Base-by-base conservation (phyloP, 2,888 invertebrate species). In the Operophtera brumata region DNA sequence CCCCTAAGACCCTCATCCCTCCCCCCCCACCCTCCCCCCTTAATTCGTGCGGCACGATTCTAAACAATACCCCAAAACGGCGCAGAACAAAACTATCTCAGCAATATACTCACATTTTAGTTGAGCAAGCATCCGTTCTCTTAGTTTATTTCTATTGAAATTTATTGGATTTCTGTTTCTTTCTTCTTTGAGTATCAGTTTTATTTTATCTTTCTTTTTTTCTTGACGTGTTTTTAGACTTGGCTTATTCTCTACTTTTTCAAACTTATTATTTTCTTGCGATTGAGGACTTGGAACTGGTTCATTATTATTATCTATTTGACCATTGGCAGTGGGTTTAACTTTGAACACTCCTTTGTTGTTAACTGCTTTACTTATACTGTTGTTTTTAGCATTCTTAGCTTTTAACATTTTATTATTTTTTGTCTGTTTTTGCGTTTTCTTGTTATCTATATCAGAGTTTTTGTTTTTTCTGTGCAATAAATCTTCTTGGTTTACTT, bases 81-180 rank as follows among this genome's bases (percentile, higher is more conserved):
- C 20, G 2, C 20, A 20, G 4, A 20, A 20, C 20, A 20, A 20
- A 20, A 20, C 20, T 20, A 20, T 20, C 20, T 20, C 20, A 20
- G 4, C 20, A 20, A 20, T 4, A 20, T 35, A 48, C 74, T 93
- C 93, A 69, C 94, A 92, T 86, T 93, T 93, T 39, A 97, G 82
- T 72, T 92, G 92, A 35, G 92, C 89, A 73, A 93, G 71, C 94
- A 96, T 95, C 74, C 92, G 91, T 49, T 94, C 92, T 62, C 94
- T 86, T 32, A 94, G 66, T 25, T 77, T 77, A 56, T 74, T 80
- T 10, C 82, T 71, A 47, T 63, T 77, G 12, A 73, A 65, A 35
- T 46, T 77, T 20, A 86, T 78, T 6, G 66, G 55, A 53, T 62
- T 84, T 46, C 86, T 78, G 30, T 75, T 69, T 45, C 50, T 77